Conservation (phyloP, 2,113 vertebrate genomes). For the Ibidorhyncha struthersii region DNA sequence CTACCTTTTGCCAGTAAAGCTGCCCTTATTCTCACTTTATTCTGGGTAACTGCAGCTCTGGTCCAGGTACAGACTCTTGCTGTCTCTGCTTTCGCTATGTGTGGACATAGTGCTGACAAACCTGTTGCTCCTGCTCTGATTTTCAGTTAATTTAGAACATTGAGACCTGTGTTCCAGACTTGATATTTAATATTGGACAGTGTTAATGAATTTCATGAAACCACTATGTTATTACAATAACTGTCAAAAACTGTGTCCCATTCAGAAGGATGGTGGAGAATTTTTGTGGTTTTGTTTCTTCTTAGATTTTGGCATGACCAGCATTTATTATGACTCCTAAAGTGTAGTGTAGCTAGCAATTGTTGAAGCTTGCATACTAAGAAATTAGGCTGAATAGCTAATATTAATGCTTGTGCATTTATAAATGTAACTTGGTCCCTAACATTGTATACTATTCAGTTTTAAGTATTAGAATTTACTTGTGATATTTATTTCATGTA, state of each 20-base stretch:
- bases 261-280: background rate
- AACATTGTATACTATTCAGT: background rate
- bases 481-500: conserved; percentile 12
- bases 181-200: background rate
- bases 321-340: conserved; percentile 36
- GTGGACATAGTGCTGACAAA: background rate
- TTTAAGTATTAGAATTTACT: conserved; percentile 24
- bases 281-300: background rate
- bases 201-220: background rate
- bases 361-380: conserved; percentile 24
- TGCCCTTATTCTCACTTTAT: background rate
- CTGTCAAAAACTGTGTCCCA: background rate
- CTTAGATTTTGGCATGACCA: conserved; percentile 45
- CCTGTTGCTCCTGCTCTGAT: background rate
- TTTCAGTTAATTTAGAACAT: background rate
- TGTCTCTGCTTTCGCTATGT: background rate
- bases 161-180: background rate
- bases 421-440: conserved; percentile 7
- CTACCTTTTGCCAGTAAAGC: background rate
- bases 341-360: conserved; percentile 2
- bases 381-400: conserved; percentile 18
- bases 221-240: background rate
- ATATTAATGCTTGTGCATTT: conserved; percentile 4
- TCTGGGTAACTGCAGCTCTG: background rate
- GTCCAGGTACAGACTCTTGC: background rate